A percentile compares a stretch with the other conserved stretches of the same genome.
Evolutionary conservation across 2,113 vertebrate genomes (phyloP).

Genomic region (Scolopax mira): DNA sequence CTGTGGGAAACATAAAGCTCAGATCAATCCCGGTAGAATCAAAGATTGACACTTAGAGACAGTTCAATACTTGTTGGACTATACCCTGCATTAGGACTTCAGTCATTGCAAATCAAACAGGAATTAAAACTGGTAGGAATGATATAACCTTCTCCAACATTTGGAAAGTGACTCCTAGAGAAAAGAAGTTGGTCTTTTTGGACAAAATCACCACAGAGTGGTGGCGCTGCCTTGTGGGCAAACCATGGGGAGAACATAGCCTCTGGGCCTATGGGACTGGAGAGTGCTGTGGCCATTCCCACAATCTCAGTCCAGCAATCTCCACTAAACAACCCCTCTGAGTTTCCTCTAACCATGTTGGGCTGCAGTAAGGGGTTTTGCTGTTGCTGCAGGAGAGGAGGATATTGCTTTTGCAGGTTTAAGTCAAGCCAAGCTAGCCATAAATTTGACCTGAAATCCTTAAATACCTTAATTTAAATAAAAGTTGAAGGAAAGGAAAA

Average conservation of each 20-base stretch:
- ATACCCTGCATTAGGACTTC: neutral
- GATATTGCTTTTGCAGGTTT: neutral
- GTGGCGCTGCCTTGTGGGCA: neutral
- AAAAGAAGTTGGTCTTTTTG: neutral
- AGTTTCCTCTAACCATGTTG: neutral
- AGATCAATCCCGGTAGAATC: neutral
- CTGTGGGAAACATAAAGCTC: neutral
- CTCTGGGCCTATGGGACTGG: neutral
- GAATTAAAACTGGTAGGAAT: neutral
- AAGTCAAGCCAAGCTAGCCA: neutral
- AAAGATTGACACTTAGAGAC: neutral
- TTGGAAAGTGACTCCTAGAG: neutral
- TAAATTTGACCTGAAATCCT: neutral
- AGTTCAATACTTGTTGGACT: neutral
- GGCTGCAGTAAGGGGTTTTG: neutral
- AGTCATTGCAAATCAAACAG: neutral
- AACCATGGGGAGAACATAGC: accelerated
- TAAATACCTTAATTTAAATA: neutral
- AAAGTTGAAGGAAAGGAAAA: neutral
- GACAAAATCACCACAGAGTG: neutral
- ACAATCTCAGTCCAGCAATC: neutral
- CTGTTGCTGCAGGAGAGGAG: neutral
- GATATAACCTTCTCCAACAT: neutral
- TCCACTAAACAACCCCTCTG: neutral
- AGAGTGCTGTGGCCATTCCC: neutral